phyloP scores from a whole-genome alignment of 2,113 vertebrate species.

The Poeciliopsis prolifica region DNA sequence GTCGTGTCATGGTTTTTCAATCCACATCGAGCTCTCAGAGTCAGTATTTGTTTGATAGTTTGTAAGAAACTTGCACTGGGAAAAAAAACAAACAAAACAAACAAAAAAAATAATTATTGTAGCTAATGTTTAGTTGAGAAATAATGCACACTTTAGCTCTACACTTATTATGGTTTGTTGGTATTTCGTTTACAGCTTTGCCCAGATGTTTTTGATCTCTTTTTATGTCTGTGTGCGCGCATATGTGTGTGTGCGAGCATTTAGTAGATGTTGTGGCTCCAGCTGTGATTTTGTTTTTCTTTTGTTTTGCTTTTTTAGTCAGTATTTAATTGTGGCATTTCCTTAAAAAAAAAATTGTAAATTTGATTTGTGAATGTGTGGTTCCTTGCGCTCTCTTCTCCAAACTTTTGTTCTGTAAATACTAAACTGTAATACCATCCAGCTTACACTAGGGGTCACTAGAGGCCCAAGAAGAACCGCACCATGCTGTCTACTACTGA shows the following conservation, averaged over 20 bases:
- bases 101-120: conserved; percentile 25
- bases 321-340: conserved; percentile 60
- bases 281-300: conserved; percentile 2
- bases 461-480: conserved; percentile 52
- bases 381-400: conserved; percentile 48
- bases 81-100: conserved; percentile 13
- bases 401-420: conserved; percentile 66
- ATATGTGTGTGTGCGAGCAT: conserved; percentile 4
- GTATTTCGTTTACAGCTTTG: conserved; percentile 47
- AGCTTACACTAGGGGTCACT: conserved; percentile 68
- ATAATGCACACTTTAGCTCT: conserved; percentile 54
- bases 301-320: conserved; percentile 33
- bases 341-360: conserved; percentile 40
- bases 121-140: conserved; percentile 61
- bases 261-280: conserved; percentile 29
- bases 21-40: conserved; percentile 61
- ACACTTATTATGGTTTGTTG: conserved; percentile 54
- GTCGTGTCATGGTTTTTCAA: conserved; percentile 57
- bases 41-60: conserved; percentile 69
- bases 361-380: conserved; percentile 68
- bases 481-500: conserved; percentile 89
- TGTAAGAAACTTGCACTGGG: conserved; percentile 54
- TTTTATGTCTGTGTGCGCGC: conserved; percentile 5
- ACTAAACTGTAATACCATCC: conserved; percentile 72
- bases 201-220: conserved; percentile 37